phyloP scores from a whole-genome alignment of 2,113 vertebrate species.

The Fulica atra region DNA sequence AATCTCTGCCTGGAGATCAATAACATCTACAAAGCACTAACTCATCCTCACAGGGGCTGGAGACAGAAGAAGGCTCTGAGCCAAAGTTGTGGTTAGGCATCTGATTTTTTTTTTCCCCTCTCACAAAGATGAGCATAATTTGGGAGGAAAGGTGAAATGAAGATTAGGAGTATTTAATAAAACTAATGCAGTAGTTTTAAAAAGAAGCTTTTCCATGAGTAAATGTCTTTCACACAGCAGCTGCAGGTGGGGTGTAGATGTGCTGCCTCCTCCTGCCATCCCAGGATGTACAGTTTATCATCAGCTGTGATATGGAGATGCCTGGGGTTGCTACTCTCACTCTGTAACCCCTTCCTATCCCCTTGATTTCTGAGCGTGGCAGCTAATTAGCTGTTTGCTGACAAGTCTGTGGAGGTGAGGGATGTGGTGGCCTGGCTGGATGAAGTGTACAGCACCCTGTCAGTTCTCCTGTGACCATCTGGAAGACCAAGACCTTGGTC shows the following conservation, averaged over 20 bases:
- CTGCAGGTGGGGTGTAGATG: background rate
- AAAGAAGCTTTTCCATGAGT: background rate
- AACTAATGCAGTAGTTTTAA: constrained; percentile 39
- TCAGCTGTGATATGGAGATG: background rate
- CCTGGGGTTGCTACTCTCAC: background rate
- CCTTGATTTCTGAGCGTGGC: background rate
- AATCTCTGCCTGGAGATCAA: constrained; percentile 52
- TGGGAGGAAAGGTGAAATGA: constrained; percentile 36
- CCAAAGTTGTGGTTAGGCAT: constrained; percentile 44
- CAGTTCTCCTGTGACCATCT: background rate
- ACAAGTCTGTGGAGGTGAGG: fast-evolving
- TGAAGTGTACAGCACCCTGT: background rate
- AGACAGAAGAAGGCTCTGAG: background rate
- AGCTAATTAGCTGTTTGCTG: background rate
- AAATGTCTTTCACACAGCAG: background rate
- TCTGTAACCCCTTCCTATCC: background rate
- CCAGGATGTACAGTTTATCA: background rate
- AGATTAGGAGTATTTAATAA: constrained; percentile 22
- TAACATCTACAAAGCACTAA: constrained; percentile 53
- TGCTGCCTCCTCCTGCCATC: background rate
- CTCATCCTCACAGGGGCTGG: constrained; percentile 35
- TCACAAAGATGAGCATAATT: constrained; percentile 28
- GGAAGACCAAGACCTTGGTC: background rate
- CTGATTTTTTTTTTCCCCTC: background rate
- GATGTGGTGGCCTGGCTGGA: background rate